phyloP scores from a whole-genome alignment of 2,113 vertebrate genomes.

The Tylochromis polylepis region DNA sequence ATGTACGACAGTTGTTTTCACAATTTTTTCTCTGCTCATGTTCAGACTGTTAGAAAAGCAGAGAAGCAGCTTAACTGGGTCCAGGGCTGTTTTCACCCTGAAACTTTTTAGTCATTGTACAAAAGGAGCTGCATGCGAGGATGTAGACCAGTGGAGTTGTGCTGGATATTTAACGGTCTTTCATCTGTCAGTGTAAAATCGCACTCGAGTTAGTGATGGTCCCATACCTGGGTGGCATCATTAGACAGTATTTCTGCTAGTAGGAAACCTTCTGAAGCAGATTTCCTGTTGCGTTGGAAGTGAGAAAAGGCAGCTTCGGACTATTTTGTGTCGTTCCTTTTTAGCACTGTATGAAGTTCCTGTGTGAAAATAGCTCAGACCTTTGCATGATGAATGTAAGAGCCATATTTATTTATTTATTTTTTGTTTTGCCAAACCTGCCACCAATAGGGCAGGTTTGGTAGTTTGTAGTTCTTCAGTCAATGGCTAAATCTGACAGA shows the following conservation, averaged over 20 bases:
- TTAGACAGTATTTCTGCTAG: not conserved
- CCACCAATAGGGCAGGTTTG: not conserved
- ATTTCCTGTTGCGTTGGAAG: not conserved
- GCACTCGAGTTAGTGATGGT: not conserved
- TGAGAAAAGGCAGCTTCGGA: not conserved
- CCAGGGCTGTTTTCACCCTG: not conserved
- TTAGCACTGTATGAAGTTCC: not conserved
- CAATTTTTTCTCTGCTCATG: not conserved
- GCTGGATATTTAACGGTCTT: not conserved
- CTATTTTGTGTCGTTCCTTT: not conserved
- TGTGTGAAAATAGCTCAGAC: not conserved
- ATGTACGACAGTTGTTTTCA: not conserved
- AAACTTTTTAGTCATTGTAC: not conserved
- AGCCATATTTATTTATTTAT: not conserved
- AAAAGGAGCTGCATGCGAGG: not conserved
- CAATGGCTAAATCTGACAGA: not conserved
- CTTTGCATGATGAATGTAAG: not conserved
- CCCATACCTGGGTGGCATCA: not conserved
- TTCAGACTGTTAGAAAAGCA: not conserved
- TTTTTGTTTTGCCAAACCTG: not conserved
- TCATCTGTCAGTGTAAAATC: not conserved
- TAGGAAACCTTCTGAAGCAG: not conserved
- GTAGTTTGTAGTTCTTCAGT: not conserved
- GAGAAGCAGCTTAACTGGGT: not conserved
- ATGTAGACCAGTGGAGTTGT: not conserved